Evolutionary conservation across 2,113 vertebrate species (phyloP).

Genomic region (Crotalus viridis): DNA sequence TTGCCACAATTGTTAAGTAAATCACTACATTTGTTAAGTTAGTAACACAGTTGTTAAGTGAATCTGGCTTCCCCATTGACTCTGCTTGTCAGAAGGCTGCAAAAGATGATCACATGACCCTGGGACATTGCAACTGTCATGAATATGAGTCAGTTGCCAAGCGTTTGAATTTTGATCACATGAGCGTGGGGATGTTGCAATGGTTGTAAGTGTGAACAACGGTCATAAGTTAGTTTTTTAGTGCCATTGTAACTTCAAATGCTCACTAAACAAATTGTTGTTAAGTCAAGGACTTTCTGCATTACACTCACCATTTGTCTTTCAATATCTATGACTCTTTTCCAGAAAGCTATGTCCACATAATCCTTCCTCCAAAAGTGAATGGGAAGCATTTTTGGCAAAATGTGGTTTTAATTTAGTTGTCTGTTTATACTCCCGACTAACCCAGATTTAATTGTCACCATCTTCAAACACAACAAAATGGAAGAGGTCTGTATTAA

Average conservation of each 20-base stretch:
- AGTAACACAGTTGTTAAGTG: background rate
- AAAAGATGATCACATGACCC: background rate
- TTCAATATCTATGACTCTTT: background rate
- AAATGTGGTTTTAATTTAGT: background rate
- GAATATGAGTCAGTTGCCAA: background rate
- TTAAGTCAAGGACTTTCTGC: background rate
- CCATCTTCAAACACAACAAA: conserved; percentile 8
- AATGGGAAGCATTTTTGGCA: background rate
- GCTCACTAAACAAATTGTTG: background rate
- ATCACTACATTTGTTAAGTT: background rate
- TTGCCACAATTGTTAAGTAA: background rate
- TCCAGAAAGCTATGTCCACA: background rate
- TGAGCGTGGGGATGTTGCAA: background rate
- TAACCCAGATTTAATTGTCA: conserved; percentile 10
- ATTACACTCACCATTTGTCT: background rate
- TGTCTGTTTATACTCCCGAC: background rate
- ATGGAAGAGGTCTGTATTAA: background rate
- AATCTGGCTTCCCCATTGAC: background rate
- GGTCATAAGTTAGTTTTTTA: background rate
- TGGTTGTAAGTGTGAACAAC: background rate
- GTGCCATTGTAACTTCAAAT: background rate
- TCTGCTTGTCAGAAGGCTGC: background rate
- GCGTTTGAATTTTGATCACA: background rate
- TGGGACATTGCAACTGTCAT: fast-evolving
- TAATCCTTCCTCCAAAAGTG: background rate